These are phyloP conservation scores for Apteryx owenii DNA, from an alignment of 2,113 vertebrate genomes.

Conservation along the genomic window DNA sequence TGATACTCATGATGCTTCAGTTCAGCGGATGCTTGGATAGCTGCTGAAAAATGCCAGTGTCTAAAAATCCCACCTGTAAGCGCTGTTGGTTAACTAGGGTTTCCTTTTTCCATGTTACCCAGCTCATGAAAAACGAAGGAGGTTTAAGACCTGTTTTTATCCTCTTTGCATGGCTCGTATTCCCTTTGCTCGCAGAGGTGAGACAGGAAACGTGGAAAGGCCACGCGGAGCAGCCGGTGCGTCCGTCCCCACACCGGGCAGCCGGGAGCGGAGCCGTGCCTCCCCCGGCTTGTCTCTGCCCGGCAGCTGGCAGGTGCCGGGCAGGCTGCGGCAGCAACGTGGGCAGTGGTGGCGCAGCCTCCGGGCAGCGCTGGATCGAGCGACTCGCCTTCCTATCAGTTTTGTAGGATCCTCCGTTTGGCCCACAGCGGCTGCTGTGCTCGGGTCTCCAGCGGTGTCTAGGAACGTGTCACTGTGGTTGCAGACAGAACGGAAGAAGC, in stretches of 20 bases:
- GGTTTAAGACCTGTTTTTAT: not conserved
- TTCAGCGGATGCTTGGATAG: not conserved
- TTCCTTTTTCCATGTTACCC: not conserved
- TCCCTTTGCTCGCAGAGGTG: not conserved
- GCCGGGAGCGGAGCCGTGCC: not conserved
- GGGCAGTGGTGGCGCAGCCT: not conserved
- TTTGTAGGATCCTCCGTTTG: fast-evolving
- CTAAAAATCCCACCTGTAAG: not conserved
- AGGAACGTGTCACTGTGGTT: slow-evolving; percentile 54
- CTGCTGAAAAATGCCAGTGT: not conserved
- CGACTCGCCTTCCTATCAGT: not conserved
- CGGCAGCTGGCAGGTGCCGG: fast-evolving
- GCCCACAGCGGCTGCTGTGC: slow-evolving; percentile 31
- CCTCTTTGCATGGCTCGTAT: not conserved
- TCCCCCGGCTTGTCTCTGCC: not conserved
- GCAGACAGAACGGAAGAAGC: not conserved
- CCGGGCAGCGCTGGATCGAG: not conserved
- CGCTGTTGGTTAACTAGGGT: not conserved
- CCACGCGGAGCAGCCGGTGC: not conserved
- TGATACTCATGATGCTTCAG: not conserved
- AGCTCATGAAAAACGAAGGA: not conserved
- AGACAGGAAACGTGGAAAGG: not conserved
- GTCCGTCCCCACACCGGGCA: too few relatives aligned
- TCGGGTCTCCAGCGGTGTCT: not conserved
- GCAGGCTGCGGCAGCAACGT: not conserved